Evolutionary conservation across 92 coral and sea anemone species (phyloP).

Genomic region (Porites divaricata): DNA sequence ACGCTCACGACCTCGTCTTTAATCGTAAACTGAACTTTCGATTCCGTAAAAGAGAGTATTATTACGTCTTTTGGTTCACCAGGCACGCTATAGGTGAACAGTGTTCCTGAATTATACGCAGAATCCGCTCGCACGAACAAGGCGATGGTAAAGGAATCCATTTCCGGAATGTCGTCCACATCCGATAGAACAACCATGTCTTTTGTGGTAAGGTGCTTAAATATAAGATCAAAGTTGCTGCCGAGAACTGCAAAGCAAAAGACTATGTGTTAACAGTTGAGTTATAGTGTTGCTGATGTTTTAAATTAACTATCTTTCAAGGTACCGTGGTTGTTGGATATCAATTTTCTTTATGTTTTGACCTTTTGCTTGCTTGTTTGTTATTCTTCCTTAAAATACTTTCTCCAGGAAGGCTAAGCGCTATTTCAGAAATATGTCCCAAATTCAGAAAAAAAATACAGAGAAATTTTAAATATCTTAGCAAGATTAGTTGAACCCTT

Average conservation of each 20-base stretch:
- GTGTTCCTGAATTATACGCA: conserved; percentile 49
- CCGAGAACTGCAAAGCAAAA: conserved; percentile 42
- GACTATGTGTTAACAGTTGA: not conserved
- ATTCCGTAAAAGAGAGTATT: conserved; percentile 37
- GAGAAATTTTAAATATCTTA: too few species aligned
- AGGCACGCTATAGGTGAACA: conserved; percentile 54
- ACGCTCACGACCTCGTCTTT: conserved; percentile 36
- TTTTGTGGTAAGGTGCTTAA: conserved; percentile 27
- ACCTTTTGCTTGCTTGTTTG: too few species aligned
- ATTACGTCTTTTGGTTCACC: conserved; percentile 33
- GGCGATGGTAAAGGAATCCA: conserved; percentile 50
- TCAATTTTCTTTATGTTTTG: too few species aligned
- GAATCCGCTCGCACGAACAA: conserved; percentile 54
- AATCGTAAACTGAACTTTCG: conserved; percentile 23
- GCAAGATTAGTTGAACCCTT: too few species aligned
- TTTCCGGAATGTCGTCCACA: conserved; percentile 4
- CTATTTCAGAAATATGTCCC: too few species aligned
- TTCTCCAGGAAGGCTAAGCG: too few species aligned
- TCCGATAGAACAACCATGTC: conserved; percentile 47
- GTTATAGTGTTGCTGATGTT: too few species aligned
- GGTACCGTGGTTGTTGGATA: too few species aligned
- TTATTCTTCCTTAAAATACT: too few species aligned
- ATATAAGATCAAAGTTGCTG: conserved; percentile 52
- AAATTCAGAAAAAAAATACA: too few species aligned
- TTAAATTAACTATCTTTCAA: too few species aligned